Base-by-base conservation (phyloP, 2,888 invertebrate species). In the Agelastica alni region DNA sequence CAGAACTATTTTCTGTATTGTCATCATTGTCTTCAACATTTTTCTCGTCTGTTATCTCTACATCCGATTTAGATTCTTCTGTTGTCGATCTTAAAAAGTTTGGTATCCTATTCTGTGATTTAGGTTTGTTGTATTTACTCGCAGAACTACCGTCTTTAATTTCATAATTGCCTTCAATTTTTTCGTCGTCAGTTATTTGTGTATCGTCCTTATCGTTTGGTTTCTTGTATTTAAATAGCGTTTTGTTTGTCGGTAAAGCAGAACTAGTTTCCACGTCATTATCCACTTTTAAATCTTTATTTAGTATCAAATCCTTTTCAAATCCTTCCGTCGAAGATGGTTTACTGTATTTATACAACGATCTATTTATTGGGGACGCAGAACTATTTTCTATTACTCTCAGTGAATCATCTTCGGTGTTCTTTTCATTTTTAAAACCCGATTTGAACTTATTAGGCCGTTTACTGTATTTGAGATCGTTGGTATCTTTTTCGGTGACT, bases 341-440 rank as follows among this genome's bases (percentile, higher is more conserved):
- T 4, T 60, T 67, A 26, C 61, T 62, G 26, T 61, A 64, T 56
- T 37, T 59, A 31, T 64, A 56, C 4, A 60, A 47, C 20, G 46
- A 51, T 53, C 51, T 60, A 22, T 61, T 64, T 39, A 56, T 43
- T 12, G 64, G 42, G 6, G 26, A 36, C 41, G 44, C 16, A 41
- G 53, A 48, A 28, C 48, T 43, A 22, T 36, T 60, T 59, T 47
- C 51, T 2, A 48, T n/a, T 1, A 4, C 30, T n/a, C n/a, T n/a
- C n/a, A 37, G n/a, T 26, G 32, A 31, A n/a, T 44, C 46, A 5
- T 28, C 18, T 3, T 2, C 31, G 1, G 7, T 47, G 34, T n/a
- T 13, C 10, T 41, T 39, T 46, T 55, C 45, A 7, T 31, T 41
- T 5, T 45, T 26, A 43, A 18, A 32, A n/a, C 48, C 31, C 6